Evolutionary conservation across 2,888 invertebrate genomes (phyloP).

Genomic region (Dyspetes luteomarginatus): DNA sequence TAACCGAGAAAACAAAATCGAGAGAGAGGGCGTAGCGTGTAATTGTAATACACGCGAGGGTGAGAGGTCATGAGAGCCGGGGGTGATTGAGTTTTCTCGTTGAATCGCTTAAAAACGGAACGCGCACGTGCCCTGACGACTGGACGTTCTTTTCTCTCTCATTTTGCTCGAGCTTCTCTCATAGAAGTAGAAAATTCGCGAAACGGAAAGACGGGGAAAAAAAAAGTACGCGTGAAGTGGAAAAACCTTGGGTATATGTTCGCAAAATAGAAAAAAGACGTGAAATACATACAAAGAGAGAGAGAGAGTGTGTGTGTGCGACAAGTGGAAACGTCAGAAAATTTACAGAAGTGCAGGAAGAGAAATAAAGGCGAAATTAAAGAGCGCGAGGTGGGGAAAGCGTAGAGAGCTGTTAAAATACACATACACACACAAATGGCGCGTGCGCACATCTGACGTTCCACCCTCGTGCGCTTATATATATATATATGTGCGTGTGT

Average conservation of each 20-base stretch:
- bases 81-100: slow-evolving; percentile 61
- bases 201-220: slow-evolving; percentile 1
- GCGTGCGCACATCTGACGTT: slow-evolving; percentile 57
- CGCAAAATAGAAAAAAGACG: not conserved
- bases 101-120: slow-evolving; percentile 39
- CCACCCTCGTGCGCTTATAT: slow-evolving; percentile 46
- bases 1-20: too few species aligned
- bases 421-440: slow-evolving; percentile 44
- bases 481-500: slow-evolving; percentile 53
- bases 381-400: not conserved
- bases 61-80: slow-evolving; percentile 60
- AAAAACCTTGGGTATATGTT: not conserved
- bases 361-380: slow-evolving; percentile 1
- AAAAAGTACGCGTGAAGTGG: not conserved
- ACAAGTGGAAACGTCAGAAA: not conserved
- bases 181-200: slow-evolving; percentile 11
- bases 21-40: too few species aligned
- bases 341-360: not conserved
- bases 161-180: not conserved
- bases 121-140: slow-evolving; percentile 28
- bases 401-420: slow-evolving; percentile 44
- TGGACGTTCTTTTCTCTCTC: slow-evolving; percentile 22
- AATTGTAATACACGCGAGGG: slow-evolving; percentile 64
- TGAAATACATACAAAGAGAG: not conserved
- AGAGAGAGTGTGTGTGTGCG: not conserved